Base-by-base conservation (phyloP, 2,113 vertebrate genomes). In the Jacana jacana region DNA sequence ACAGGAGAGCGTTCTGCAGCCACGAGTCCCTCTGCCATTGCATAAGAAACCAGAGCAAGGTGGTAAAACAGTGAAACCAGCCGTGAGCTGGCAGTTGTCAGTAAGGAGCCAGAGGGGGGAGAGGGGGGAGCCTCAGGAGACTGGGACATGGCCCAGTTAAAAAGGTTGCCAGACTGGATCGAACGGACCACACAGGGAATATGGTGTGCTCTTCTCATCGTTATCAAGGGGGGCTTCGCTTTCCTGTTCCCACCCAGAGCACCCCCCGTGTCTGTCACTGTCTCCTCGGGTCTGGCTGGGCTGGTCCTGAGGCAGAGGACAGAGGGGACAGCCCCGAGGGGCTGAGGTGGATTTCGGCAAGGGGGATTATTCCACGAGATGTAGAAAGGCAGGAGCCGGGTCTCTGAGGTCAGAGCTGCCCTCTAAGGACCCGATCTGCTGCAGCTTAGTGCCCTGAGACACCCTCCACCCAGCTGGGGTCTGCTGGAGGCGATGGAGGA, bases 141-240 rank as follows among this genome's bases (percentile, higher is more conserved):
- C 24, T 13, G 68, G 81, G 80, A 46, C 3, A 6, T 6, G 80
- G 9, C 66, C 66, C 37, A 10, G 61, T 35, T 51, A 7, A 42
- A 39, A 44, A 0, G 9, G 13, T 44, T 1, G 8, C 60, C 0
- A 2, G 33, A 27, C 13, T 39, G 49, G 31, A 16, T 27, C 44
- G 13, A 6, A 3, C 1, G 1, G 69, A 35, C 20, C 52, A 13
- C 24, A 1, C 19, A 1, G n/a, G 49, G 46, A 10, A 6, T 11
- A 1, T 1, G 5, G 31, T 19, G 70, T 23, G 6, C 5, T 46
- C 14, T 27, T 3, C 46, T 52, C 28, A 5, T 10, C 11, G 1
- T n/a, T 15, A 5, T 2, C 24, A 8, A 0, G 5, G 30, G 39
- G n/a, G 30, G 37, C 3, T 81, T 44, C 4, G 3, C 28, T 63